Evolutionary conservation across 37 sponge, comb jelly and placozoan genomes (phyloP).

Genomic region (Theonella swinhoei): DNA sequence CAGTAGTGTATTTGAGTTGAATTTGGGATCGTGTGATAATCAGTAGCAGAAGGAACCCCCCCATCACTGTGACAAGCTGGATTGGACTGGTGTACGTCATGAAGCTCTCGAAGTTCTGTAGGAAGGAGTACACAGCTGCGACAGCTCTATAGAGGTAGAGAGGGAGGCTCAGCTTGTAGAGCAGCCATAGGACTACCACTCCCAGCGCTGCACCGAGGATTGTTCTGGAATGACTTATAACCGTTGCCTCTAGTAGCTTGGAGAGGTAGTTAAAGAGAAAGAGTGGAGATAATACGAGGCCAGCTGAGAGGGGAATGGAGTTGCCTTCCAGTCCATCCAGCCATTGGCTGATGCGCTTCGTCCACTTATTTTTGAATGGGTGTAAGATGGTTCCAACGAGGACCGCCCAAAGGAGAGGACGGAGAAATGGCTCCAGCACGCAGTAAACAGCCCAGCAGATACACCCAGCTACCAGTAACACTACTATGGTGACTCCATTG

Average conservation of each 20-base stretch:
- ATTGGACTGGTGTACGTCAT: constrained; percentile 7
- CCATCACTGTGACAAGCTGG: constrained; percentile 3
- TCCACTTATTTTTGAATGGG: constrained; percentile 86
- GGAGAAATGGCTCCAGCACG: constrained; percentile 85
- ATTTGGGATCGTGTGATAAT: background rate
- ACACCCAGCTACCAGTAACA: constrained; percentile 52
- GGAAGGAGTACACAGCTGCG: background rate
- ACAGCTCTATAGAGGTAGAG: constrained; percentile 4
- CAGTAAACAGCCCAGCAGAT: constrained; percentile 69
- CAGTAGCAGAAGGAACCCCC: background rate
- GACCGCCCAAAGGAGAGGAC: constrained; percentile 95
- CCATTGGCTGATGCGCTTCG: constrained; percentile 51
- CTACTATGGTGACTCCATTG: constrained; percentile 53
- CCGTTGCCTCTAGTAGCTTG: background rate
- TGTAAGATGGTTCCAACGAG: constrained; percentile 82
- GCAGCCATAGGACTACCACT: background rate
- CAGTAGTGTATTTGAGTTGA: background rate
- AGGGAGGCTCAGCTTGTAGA: constrained; percentile 16
- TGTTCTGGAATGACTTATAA: background rate
- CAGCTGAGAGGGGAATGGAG: constrained; percentile 44
- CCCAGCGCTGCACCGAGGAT: background rate
- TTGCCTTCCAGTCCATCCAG: constrained; percentile 7
- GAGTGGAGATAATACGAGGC: constrained; percentile 60
- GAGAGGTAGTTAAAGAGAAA: constrained; percentile 48
- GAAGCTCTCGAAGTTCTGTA: background rate